phyloP scores from a whole-genome alignment of 2,888 invertebrate genomes.

The Acronicta leporina region DNA sequence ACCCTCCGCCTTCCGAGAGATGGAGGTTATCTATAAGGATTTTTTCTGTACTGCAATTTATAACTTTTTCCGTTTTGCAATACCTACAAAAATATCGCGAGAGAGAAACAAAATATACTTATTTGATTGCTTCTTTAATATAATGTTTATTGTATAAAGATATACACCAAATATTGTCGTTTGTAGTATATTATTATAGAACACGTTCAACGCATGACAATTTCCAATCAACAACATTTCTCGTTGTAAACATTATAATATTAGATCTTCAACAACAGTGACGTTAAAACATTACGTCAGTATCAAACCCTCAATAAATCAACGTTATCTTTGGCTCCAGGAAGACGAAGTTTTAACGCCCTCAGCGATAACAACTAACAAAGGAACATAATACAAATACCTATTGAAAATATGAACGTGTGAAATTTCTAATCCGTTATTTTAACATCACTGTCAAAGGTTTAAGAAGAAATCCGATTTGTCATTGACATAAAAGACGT shows the following conservation, averaged over 20 bases:
- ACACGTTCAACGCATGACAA: not conserved
- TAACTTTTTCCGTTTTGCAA: too few relatives aligned
- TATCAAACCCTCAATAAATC: slow-evolving; percentile 35
- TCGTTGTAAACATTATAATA: slow-evolving; percentile 23
- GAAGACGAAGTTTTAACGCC: slow-evolving; percentile 40
- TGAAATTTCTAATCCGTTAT: slow-evolving; percentile 15
- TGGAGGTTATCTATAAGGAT: too few relatives aligned
- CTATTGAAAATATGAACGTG: not conserved
- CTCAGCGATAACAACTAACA: slow-evolving; percentile 29
- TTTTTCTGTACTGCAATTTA: too few relatives aligned
- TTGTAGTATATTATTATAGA: not conserved
- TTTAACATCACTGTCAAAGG: slow-evolving; percentile 9
- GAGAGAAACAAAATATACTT: too few relatives aligned
- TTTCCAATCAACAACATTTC: slow-evolving; percentile 6
- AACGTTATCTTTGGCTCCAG: slow-evolving; percentile 37
- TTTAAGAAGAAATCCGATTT: slow-evolving; percentile 1
- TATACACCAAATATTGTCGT: not conserved
- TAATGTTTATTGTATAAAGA: too few relatives aligned
- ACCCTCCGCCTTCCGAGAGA: too few relatives aligned
- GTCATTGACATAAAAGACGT: slow-evolving; percentile 15
- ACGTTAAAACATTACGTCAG: slow-evolving; percentile 18
- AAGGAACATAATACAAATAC: slow-evolving; percentile 19
- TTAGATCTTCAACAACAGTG: slow-evolving; percentile 12
- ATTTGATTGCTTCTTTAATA: too few relatives aligned
- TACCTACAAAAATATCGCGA: too few relatives aligned